These are phyloP conservation scores for Scomber scombrus DNA, from an alignment of 2,113 vertebrate species.

Conservation along the genomic window DNA sequence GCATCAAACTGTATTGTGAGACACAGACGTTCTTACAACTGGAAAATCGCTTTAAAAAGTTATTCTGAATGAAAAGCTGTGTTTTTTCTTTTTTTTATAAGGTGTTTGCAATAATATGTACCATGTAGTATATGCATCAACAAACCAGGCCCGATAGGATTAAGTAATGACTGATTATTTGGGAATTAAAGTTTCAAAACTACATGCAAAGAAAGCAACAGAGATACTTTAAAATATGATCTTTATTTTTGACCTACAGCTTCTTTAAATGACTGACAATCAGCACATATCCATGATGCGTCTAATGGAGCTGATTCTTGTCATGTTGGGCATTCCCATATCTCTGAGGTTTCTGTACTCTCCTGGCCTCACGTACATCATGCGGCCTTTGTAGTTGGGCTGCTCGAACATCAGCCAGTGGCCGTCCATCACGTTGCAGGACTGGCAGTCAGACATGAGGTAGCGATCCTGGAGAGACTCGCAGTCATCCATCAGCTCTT, in stretches of 20 bases:
- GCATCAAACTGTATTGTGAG: no score
- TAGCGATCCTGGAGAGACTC: constrained; percentile 77
- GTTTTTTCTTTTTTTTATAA: no score
- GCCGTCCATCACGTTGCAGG: constrained; percentile 83
- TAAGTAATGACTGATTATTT: no score
- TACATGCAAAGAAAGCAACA: not conserved
- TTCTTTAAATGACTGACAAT: not conserved
- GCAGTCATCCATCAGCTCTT: constrained; percentile 82
- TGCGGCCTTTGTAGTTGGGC: constrained; percentile 74
- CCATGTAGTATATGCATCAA: no score
- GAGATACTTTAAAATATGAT: constrained; percentile 42
- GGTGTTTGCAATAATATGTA: no score
- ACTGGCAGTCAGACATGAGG: constrained; percentile 80
- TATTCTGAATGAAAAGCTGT: no score
- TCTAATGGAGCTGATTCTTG: constrained; percentile 69
- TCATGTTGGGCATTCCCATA: constrained; percentile 54
- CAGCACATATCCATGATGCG: constrained; percentile 74
- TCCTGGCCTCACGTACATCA: constrained; percentile 76
- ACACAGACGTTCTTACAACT: no score
- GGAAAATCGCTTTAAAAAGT: no score
- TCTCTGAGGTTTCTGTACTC: constrained; percentile 77
- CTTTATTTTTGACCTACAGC: constrained; percentile 45
- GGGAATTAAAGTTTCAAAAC: no score
- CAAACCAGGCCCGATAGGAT: no score
- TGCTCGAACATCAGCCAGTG: constrained; percentile 84